Conservation (phyloP, 2,888 invertebrate species). For the Hipparchia sbordonii region DNA sequence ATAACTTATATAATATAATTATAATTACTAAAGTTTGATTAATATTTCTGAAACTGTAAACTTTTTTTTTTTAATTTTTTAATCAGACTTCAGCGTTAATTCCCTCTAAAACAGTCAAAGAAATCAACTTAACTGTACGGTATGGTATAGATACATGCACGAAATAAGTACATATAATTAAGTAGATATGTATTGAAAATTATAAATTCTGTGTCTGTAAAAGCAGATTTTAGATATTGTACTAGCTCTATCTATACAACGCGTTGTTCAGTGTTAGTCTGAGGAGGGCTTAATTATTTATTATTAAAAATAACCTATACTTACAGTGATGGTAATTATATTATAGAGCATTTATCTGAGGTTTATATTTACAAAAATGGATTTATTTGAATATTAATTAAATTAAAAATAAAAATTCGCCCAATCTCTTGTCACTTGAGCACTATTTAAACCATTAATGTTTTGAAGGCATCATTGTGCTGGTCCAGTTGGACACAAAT, state of each 20-base stretch:
- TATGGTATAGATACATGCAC: neutral
- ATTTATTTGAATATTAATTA: neutral
- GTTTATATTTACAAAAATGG: neutral
- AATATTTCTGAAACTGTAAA: neutral
- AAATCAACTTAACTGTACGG: neutral
- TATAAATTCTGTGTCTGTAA: neutral
- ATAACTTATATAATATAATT: neutral
- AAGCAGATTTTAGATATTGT: neutral
- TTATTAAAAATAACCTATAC: neutral
- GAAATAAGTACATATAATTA: neutral
- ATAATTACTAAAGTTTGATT: conserved; percentile 10
- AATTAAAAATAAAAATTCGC: neutral
- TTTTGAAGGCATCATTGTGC: neutral
- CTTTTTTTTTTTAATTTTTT: neutral
- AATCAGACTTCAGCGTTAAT: conserved; percentile 10
- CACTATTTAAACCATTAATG: neutral
- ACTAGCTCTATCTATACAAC: neutral
- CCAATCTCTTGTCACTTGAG: neutral
- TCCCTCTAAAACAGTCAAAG: neutral
- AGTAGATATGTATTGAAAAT: neutral
- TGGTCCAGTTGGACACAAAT: too few species aligned
- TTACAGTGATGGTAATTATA: neutral
- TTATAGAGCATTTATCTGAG: neutral
- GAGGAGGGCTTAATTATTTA: neutral
- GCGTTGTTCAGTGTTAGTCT: neutral